phyloP scores from a whole-genome alignment of 1,140 invertebrate genomes.

The Metaphire vulgaris region DNA sequence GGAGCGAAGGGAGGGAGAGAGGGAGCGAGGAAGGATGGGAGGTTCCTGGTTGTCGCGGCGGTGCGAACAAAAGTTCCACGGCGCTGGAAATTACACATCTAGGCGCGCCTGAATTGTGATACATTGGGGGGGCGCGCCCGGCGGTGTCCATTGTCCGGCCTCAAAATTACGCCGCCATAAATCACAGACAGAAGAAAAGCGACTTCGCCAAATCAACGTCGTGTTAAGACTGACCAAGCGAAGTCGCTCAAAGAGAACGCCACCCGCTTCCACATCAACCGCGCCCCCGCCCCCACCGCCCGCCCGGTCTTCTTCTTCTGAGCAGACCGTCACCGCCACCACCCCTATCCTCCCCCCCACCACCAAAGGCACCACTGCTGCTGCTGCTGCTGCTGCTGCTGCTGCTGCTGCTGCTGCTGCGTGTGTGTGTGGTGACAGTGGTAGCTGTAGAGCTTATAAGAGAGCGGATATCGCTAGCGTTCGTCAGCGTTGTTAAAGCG shows the following conservation, averaged over 20 bases:
- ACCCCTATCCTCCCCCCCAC: too few species aligned
- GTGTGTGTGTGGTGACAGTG: neutral
- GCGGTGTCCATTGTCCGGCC: slow-evolving; percentile 20
- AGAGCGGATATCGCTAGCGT: too few species aligned
- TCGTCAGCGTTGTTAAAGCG: too few species aligned
- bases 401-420: neutral
- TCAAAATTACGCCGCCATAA: slow-evolving; percentile 3
- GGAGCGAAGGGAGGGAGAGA: neutral
- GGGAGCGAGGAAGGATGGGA: neutral
- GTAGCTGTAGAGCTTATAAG: too few species aligned
- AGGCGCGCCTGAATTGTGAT: neutral
- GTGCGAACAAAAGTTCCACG: neutral
- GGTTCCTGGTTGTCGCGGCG: neutral
- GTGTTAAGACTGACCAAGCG: neutral
- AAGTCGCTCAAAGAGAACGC: neutral
- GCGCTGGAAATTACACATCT: neutral
- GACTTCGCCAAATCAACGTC: neutral
- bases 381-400: neutral
- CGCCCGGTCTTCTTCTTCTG: too few species aligned
- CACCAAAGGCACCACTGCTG: neutral
- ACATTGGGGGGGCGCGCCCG: slow-evolving; percentile 17
- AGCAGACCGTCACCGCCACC: too few species aligned
- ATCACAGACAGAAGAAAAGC: neutral
- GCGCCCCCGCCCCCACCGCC: too few species aligned
- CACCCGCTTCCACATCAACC: neutral